These are phyloP conservation scores for Gymnocypris eckloni DNA, from an alignment of 2,797 vertebrate species.

Conservation along the genomic window DNA sequence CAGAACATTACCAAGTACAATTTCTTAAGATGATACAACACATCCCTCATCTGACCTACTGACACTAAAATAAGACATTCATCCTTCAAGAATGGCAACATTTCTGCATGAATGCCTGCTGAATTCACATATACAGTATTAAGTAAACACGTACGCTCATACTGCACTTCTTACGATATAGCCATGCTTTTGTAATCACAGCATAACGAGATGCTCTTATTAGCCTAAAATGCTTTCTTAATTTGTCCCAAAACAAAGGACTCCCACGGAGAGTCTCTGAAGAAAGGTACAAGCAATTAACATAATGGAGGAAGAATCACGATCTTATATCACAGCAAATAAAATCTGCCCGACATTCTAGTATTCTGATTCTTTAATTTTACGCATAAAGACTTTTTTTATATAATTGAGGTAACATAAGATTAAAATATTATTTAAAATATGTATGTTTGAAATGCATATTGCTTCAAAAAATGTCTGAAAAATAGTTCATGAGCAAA, in stretches of 20 bases:
- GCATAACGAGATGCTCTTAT: not conserved
- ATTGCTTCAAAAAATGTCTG: not conserved
- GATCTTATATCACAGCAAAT: not conserved
- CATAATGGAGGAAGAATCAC: not conserved
- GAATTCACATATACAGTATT: not conserved
- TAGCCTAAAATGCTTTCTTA: not conserved
- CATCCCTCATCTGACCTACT: not conserved
- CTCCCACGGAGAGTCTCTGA: not conserved
- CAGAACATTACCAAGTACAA: not conserved
- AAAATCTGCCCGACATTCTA: not conserved
- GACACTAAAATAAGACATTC: not conserved
- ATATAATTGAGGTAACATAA: not conserved
- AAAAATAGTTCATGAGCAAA: not conserved
- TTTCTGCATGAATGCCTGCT: not conserved
- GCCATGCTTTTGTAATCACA: not conserved
- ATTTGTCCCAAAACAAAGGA: not conserved
- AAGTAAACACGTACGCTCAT: not conserved
- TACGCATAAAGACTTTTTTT: not conserved
- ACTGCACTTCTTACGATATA: not conserved
- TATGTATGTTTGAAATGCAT: not conserved
- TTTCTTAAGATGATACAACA: not conserved
- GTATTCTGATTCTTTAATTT: not conserved
- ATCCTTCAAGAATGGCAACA: not conserved
- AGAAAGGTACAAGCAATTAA: not conserved
- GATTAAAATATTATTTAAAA: not conserved